Evolutionary conservation across 1,140 invertebrate genomes (phyloP).

Genomic region (Adoxophyes honmai): DNA sequence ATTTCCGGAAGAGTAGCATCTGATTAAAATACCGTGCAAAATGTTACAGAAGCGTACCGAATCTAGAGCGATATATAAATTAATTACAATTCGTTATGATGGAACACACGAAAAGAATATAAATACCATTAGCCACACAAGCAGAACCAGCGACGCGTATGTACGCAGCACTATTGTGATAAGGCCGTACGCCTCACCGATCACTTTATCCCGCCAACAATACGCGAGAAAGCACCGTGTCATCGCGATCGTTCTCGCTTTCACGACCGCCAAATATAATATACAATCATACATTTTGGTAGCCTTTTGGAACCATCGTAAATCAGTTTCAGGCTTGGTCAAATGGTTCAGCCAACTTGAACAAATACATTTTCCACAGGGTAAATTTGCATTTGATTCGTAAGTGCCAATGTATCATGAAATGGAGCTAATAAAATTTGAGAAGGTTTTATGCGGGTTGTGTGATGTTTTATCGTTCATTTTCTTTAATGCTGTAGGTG

Average conservation of each 20-base stretch:
- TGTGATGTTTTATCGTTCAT: background rate
- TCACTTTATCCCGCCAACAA: constrained; percentile 5
- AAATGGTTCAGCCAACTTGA: too few species aligned
- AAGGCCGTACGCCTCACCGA: constrained; percentile 1
- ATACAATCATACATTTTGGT: background rate
- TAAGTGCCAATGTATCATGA: constrained; percentile 4
- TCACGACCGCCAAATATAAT: background rate
- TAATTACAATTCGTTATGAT: too few species aligned
- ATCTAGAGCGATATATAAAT: too few species aligned
- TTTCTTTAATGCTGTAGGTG: too few species aligned
- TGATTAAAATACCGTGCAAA: too few species aligned
- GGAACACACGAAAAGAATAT: too few species aligned
- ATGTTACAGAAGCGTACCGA: too few species aligned
- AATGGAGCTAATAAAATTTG: background rate
- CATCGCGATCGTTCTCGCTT: constrained; percentile 10
- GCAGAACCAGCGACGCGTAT: background rate
- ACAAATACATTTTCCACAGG: background rate
- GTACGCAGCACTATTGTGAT: constrained; percentile 9
- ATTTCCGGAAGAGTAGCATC: too few species aligned
- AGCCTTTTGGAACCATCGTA: background rate
- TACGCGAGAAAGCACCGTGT: constrained; percentile 11
- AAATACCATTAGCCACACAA: too few species aligned
- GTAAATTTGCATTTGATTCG: background rate
- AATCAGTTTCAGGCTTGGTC: background rate
- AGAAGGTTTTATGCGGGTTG: background rate